Conservation (phyloP, 2,888 invertebrate genomes). For the Clunio marinus region DNA sequence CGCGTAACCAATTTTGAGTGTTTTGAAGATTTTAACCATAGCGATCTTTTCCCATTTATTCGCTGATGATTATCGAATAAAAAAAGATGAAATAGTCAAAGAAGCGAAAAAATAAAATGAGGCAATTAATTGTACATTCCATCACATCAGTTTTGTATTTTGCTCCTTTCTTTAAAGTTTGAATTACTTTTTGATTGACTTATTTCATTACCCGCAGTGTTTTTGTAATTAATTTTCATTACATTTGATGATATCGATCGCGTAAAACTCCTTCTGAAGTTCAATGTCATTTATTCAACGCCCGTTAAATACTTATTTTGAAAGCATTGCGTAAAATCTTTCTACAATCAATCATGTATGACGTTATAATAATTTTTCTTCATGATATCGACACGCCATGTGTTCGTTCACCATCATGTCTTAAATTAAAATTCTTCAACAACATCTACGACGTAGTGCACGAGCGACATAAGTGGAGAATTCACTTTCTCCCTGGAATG, state of each 20-base stretch:
- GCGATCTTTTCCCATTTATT: background rate
- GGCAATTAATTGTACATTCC: constrained; percentile 25
- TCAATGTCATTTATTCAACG: constrained; percentile 4
- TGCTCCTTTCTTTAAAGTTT: background rate
- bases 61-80: background rate
- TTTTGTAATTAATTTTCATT: background rate
- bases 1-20: too few species aligned
- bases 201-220: background rate
- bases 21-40: background rate
- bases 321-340: background rate
- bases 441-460: background rate
- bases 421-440: constrained; percentile 11
- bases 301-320: too few species aligned
- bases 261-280: background rate
- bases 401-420: background rate
- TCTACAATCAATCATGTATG: background rate
- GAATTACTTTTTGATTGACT: constrained; percentile 6
- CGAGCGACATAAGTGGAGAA: background rate
- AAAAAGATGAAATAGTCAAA: too few species aligned
- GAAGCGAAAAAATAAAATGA: background rate
- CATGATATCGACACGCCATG: too few species aligned
- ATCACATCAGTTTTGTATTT: background rate
- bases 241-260: background rate
- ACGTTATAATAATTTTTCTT: too few species aligned
- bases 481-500: background rate